phyloP scores from a whole-genome alignment of 2,888 invertebrate genomes.

The Antitype chi region DNA sequence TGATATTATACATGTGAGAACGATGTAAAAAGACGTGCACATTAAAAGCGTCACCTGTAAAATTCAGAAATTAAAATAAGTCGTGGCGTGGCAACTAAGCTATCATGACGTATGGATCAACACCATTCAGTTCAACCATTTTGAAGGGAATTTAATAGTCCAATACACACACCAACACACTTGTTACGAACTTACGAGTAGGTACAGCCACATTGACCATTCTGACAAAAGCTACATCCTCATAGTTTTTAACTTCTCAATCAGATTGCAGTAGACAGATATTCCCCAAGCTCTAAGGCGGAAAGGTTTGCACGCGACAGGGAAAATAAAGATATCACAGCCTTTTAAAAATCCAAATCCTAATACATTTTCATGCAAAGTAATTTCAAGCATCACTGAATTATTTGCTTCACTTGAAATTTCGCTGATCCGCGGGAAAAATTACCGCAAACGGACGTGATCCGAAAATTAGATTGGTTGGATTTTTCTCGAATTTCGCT shows the following conservation, averaged over 20 bases:
- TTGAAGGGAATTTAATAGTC: no score
- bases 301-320: conserved; percentile 8
- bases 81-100: no score
- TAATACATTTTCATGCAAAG: conserved; percentile 55
- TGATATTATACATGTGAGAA: no score
- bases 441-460: conserved; percentile 54
- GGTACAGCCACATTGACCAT: no score
- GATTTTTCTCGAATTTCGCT: conserved; percentile 7
- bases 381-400: conserved; percentile 60
- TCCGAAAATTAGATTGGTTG: conserved; percentile 39
- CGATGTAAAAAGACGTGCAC: no score
- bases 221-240: not conserved
- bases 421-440: conserved; percentile 49
- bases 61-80: no score
- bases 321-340: conserved; percentile 24
- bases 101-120: no score
- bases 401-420: conserved; percentile 56
- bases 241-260: not conserved
- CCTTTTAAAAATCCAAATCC: conserved; percentile 50
- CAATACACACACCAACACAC: no score
- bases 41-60: no score
- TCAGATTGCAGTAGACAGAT: not conserved
- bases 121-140: no score
- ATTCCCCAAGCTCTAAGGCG: not conserved
- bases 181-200: no score